Evolutionary conservation across 2,888 invertebrate species (phyloP), one percentile per base, ranked within the genome.

Genomic region (Cheilosia variabilis): DNA sequence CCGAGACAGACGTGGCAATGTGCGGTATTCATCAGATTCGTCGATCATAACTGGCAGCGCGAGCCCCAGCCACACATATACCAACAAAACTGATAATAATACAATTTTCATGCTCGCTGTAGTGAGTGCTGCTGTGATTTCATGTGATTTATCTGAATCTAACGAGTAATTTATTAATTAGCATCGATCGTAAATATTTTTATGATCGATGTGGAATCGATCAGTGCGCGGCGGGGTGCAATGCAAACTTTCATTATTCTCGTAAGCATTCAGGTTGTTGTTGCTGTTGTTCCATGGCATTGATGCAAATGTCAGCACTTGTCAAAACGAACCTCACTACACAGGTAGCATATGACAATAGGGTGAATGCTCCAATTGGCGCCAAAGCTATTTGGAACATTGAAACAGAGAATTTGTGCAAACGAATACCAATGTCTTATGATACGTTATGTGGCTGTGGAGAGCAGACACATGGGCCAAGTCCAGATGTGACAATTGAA

Each of bases 131-230:
- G 77, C 63, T 53, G 78, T 31, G 53, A 45, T 63, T 57, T 37
- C 37, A 52, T 15, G 75, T 81, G 86, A 86, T 86, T 86, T 86
- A 86, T 86, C 57, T 72, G 76, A 81, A 63, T 72, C 81, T 76
- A 77, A 68, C 62, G 45, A 72, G 77, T 72, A 86, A 86, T 86
- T 86, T 86, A 86, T 86, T 86, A 86, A 86, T 86, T 81, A 81
- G 34, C 55, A 41, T 43, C 52, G 80, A 81, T 77, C 86, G 62
- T 81, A 77, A 81, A 86, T 81, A 81, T 47, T 52, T 68, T 57
- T 81, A 81, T 86, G 86, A 81, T 81, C 57, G 63, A 81, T 86
- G 75, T 58, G 69, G 17, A 57, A 77, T 71, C 37, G 45, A 72
- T 73, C 62, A n/a, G 43, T 43, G 55, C 7, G 31, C 58, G 43